A percentile compares a stretch with the other conserved stretches of the same genome.
These are phyloP conservation scores for Schizothorax lantsangensis DNA, from an alignment of 2,797 vertebrate genomes.

Conservation along the genomic window DNA sequence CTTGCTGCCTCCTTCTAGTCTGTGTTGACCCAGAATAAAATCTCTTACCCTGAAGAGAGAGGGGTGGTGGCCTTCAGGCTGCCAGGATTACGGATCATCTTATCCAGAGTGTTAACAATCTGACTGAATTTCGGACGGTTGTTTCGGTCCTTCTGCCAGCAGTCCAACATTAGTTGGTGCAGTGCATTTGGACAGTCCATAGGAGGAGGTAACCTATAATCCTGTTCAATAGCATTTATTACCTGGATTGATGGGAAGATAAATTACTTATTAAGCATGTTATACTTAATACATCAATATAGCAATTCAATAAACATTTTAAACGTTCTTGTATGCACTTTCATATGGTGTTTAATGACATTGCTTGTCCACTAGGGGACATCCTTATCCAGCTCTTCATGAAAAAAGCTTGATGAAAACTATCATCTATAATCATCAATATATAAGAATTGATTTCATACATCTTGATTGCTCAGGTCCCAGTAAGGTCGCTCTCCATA, in stretches of 20 bases:
- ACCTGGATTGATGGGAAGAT: conserved; percentile 77
- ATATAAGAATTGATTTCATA: conserved; percentile 55
- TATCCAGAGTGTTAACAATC: conserved; percentile 94
- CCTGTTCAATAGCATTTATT: conserved; percentile 96
- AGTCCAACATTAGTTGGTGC: conserved; percentile 97
- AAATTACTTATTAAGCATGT: not conserved
- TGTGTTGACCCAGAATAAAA: not conserved
- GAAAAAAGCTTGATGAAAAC: not conserved
- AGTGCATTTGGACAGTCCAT: conserved; percentile 95
- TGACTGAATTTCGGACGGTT: conserved; percentile 93
- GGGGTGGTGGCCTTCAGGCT: conserved; percentile 94
- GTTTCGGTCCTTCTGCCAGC: conserved; percentile 97
- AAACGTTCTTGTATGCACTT: not conserved
- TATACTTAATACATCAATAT: not conserved
- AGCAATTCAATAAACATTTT: not conserved
- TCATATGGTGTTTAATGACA: not conserved
- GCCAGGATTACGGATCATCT: conserved; percentile 96
- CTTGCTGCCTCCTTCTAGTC: not conserved
- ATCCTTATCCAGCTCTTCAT: not conserved
- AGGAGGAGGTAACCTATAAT: conserved; percentile 91
- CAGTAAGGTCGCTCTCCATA: conserved; percentile 84
- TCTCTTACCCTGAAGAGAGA: conserved; percentile 87
- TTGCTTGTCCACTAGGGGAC: conserved; percentile 52
- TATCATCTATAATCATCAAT: not conserved
- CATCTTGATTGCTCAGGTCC: conserved; percentile 85